These are phyloP conservation scores for Centropus bengalensis DNA, from an alignment of 2,113 vertebrate species.

Conservation along the genomic window DNA sequence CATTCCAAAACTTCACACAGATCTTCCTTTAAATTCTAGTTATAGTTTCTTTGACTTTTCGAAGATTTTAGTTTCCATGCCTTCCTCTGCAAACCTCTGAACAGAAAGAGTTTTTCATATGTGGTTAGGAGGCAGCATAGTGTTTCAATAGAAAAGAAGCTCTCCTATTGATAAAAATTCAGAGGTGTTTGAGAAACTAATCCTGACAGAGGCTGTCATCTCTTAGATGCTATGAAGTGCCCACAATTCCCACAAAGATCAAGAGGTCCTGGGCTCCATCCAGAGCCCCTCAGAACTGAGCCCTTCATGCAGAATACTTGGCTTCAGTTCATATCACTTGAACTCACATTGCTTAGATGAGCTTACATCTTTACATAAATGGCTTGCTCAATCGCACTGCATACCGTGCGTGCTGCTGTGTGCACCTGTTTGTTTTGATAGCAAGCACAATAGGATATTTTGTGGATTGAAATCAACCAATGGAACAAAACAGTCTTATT, in stretches of 20 bases:
- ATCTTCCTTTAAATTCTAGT: not conserved
- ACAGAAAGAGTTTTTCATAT: not conserved
- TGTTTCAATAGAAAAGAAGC: not conserved
- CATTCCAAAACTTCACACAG: not conserved
- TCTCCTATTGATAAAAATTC: not conserved
- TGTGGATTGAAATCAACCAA: conserved; percentile 60
- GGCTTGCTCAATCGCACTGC: conserved; percentile 39
- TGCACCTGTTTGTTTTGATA: conserved; percentile 79
- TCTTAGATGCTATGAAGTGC: not conserved
- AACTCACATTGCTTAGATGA: conserved; percentile 59
- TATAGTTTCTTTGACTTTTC: not conserved
- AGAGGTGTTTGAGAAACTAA: not conserved
- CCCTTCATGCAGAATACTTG: conserved; percentile 36
- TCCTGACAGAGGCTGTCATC: not conserved
- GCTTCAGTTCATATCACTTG: conserved; percentile 55
- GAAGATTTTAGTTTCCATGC: not conserved
- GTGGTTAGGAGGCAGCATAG: not conserved
- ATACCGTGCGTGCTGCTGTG: conserved; percentile 57
- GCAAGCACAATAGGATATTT: conserved; percentile 71
- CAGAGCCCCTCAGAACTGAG: not conserved
- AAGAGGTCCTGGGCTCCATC: conserved; percentile 32
- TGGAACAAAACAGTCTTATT: conserved; percentile 66
- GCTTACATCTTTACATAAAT: conserved; percentile 41
- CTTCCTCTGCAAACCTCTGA: not conserved
- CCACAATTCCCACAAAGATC: conserved; percentile 7